These are phyloP conservation scores for Noctua comes DNA, from an alignment of 2,888 invertebrate species.

Conservation along the genomic window DNA sequence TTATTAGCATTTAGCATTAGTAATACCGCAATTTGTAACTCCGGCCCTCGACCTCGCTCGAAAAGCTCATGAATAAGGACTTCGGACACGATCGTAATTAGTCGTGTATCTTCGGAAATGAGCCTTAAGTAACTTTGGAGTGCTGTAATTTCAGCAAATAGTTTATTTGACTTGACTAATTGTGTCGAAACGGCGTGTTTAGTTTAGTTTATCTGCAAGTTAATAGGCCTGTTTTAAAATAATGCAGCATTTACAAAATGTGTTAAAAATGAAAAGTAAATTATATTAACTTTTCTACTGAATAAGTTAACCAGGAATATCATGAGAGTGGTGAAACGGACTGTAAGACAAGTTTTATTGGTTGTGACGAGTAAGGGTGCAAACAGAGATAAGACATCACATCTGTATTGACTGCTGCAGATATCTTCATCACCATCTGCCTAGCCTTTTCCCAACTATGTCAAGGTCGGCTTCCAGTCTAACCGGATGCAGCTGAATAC, in stretches of 20 bases:
- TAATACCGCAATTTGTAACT: constrained; percentile 49
- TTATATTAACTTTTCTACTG: background rate
- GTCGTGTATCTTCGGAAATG: constrained; percentile 40
- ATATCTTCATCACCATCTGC: too few relatives aligned
- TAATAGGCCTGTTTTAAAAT: background rate
- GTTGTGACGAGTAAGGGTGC: background rate
- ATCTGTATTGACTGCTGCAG: background rate
- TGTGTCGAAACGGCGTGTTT: background rate
- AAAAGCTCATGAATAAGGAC: constrained; percentile 51
- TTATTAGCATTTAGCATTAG: constrained; percentile 51
- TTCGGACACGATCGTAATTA: constrained; percentile 38
- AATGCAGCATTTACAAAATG: background rate
- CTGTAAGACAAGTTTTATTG: background rate
- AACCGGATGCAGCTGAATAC: too few relatives aligned
- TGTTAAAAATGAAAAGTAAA: background rate
- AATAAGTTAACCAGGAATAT: background rate
- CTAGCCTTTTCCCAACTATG: too few relatives aligned
- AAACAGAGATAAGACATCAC: background rate
- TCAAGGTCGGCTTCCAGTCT: too few relatives aligned
- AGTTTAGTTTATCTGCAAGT: background rate
- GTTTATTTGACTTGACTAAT: constrained; percentile 13
- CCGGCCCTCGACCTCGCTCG: constrained; percentile 15
- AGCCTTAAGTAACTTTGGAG: constrained; percentile 24
- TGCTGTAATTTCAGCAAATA: constrained; percentile 20
- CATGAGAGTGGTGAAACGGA: background rate